Percentiles rank a stretch among this genome's conserved stretches.
Evolutionary conservation across 2,888 invertebrate genomes (phyloP).

Genomic region (Acleris holmiana): DNA sequence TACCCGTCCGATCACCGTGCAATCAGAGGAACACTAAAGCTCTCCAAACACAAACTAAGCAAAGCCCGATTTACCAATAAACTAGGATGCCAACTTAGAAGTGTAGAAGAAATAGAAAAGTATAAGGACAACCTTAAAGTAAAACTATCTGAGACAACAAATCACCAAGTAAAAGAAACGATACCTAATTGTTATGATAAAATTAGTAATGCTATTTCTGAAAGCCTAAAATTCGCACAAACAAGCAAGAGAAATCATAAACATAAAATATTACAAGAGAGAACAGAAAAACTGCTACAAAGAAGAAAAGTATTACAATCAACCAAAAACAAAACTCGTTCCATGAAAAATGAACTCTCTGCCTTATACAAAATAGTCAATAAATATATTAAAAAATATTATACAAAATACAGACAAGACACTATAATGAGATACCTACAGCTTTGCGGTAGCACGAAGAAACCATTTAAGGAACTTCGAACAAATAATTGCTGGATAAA

Average conservation of each 20-base stretch:
- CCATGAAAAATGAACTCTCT: neutral
- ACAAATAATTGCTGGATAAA: neutral
- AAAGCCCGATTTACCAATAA: slow-evolving; percentile 10
- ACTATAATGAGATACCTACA: neutral
- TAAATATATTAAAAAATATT: neutral
- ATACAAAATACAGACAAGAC: neutral
- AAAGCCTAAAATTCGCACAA: too few species aligned
- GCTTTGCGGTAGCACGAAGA: neutral
- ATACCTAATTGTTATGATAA: neutral
- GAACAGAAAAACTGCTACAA: too few species aligned
- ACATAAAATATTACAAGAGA: too few species aligned
- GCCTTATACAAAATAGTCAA: neutral
- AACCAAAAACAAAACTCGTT: neutral
- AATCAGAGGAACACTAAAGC: slow-evolving; percentile 19
- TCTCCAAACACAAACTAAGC: slow-evolving; percentile 12
- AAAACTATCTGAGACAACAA: neutral
- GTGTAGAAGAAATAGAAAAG: slow-evolving; percentile 6
- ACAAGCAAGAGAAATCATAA: too few species aligned
- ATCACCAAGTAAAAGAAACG: neutral
- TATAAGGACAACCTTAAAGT: neutral
- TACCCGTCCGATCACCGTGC: slow-evolving; percentile 21
- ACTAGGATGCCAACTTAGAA: neutral
- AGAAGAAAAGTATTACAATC: neutral
- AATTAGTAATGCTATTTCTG: neutral
- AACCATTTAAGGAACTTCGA: neutral